Evolutionary conservation across 1,140 invertebrate species (phyloP), one percentile per base, ranked within the genome.

Genomic region (Drosophila neocordata): DNA sequence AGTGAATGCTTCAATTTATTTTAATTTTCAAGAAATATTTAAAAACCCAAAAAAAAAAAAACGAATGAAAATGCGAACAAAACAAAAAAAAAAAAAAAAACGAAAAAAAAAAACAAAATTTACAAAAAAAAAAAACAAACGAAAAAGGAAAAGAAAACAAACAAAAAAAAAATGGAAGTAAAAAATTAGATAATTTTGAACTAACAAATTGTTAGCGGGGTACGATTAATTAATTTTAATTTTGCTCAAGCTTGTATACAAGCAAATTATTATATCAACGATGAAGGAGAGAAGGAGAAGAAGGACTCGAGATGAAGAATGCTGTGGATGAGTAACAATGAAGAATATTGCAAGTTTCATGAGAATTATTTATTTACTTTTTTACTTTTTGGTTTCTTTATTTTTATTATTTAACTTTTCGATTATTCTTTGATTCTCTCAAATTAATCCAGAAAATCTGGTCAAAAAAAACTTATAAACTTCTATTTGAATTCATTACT

Each of bases 31-130:
- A 53, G 38, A 64, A 64, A 74, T 48, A 31, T 81, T 58, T 58
- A 68, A 53, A 73, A 69, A 31, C 27, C 27, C 27, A 69, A 52
- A 64, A 37, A 37, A 24, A 67, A 65, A 73, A 71, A 75, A 79
- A 79, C 66, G 44, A 41, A 56, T 9, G n/a, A 34, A 57, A 41
- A 41, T 58, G 41, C 58, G 48, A 34, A 82, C 71, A 67, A 77
- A 85, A 73, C 62, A 69, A 78, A 69, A 64, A 35, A 62, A 64
- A 69, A 81, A 37, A 69, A 79, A 73, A 66, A 59, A 51, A 72
- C 77, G 13, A 65, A 77, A 71, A 83, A 77, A 71, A 83, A 77
- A 51, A 66, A 80, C 74, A 70, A 65, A 57, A 80, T 75, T 60
- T 65, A 67, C 65, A 75, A 74, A 77, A 20, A 41, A 65, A 78